Evolutionary conservation across 2,888 invertebrate genomes (phyloP).

Genomic region (Acleris emargana): DNA sequence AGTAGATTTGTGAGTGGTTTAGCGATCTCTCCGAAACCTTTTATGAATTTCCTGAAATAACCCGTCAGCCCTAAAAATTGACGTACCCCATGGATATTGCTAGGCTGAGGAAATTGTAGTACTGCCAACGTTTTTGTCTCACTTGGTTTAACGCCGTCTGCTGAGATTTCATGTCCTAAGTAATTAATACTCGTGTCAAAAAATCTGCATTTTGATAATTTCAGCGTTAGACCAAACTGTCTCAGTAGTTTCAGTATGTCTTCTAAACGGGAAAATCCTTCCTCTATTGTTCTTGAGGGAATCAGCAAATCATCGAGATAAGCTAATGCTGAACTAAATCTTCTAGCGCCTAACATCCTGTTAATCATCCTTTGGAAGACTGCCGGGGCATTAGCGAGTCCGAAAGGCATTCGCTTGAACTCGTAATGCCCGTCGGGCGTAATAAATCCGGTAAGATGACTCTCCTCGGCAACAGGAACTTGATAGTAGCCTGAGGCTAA

Average conservation of each 20-base stretch:
- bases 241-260: background rate
- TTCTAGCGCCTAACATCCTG: slow-evolving; percentile 4
- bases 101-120: no score
- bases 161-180: background rate
- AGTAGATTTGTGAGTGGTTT: slow-evolving; percentile 3
- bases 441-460: no score
- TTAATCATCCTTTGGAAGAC: no score
- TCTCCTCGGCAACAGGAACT: no score
- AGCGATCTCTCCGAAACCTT: background rate
- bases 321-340: slow-evolving; percentile 18
- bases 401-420: no score
- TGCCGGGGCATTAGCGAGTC: no score
- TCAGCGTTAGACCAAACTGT: slow-evolving; percentile 1
- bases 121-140: background rate
- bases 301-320: slow-evolving; percentile 18
- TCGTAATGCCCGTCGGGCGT: no score
- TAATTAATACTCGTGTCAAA: background rate
- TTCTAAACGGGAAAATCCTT: slow-evolving; percentile 9
- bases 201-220: slow-evolving; percentile 2
- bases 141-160: background rate
- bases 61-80: no score
- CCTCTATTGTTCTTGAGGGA: slow-evolving; percentile 9
- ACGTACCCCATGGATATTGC: no score
- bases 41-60: background rate
- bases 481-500: background rate